Base-by-base conservation (phyloP, 2,888 invertebrate species). In the Hemicrepidius hirtus region DNA sequence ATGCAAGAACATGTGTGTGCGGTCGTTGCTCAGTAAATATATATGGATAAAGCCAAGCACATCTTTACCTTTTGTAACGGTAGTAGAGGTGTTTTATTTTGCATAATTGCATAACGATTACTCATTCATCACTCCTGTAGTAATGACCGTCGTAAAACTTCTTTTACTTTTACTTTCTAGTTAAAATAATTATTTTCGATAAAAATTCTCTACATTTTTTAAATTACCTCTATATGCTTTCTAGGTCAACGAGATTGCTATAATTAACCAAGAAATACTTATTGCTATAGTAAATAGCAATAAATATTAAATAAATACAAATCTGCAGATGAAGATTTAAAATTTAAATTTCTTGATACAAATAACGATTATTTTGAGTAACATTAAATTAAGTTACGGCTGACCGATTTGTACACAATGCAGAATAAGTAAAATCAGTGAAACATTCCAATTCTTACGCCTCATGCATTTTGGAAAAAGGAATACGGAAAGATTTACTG, bases 31-130 rank as follows among this genome's bases (percentile, higher is more conserved):
- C 60, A 57, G 13, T n/a, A 28, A 60, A 24, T 40, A 9, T 59
- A 24, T 40, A 59, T 40, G 60, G 24, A 20, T 28, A 13, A 21
- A 60, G 44, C 32, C 21, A n/a, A 41, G 44, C 57, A 35, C 57
- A 44, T 60, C 60, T 60, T 60, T 60, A 13, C 60, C 60, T 60
- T 60, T 60, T 60, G 16, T 60, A 44, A 60, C 60, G 21, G 60
- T 60, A 44, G 41, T 24, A 60, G 35, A 57, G 57, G 57, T 57
- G 57, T 57, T 37, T 20, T 20, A 12, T 21, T 44, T 44, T 60
- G 24, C 60, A 60, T 44, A 60, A 44, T 60, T 60, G 44, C 60
- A 24, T 60, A 60, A 60, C 13, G 24, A 21, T 60, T 60, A 60
- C 44, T 60, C 60, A 60, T 60, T 44, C 41, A 57, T 55, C 28